Base-by-base conservation (phyloP, 2,113 vertebrate genomes). In the Mixornis gularis region DNA sequence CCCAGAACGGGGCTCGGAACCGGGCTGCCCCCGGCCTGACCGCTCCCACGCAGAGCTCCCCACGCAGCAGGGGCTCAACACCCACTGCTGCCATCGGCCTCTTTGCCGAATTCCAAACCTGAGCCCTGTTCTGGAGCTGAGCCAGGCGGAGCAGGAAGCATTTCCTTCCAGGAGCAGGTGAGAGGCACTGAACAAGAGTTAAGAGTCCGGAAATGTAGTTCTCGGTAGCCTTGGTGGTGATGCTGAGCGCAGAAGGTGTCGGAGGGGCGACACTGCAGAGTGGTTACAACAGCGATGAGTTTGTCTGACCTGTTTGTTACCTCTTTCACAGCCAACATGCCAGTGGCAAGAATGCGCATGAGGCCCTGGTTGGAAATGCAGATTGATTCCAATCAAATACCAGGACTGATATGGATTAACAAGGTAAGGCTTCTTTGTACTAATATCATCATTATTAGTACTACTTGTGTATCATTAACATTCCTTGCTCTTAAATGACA, bases 271-370 rank as follows among this genome's bases (percentile, higher is more conserved):
- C 34, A 0, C 12, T 21, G 56, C 41, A 11, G 51, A 5, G 18
- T 0, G 34, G 10, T 11, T 46, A 20, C 3, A 36, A 7, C 1
- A 7, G 16, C 0, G 38, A 3, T 12, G 70, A 14, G n/a, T 72
- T 58, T 59, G 36, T 27, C 80, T 96, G 69, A 96, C 18, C 84
- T 65, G 55, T 34, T 83, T 59, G 64, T 41, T 78, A 7, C 52
- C 76, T 69, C 91, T 83, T 80, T 84, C 82, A 18, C 46, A 98
- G 97, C 74, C 91, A 94, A 80, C 89, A 99, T 99, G 99, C 99
- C 99, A 1, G 98, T 99, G 72, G 85, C 98, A 71, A 97, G 99
- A 92, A 98, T 99, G 98, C 98, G 98, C 89, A 99, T 99, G 99
- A 98, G 99, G 62, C 99, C 98, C 26, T 99, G 99, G 99, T 55